Evolutionary conservation across 2,888 invertebrate genomes (phyloP).

Genomic region (Anthophora plumipes): DNA sequence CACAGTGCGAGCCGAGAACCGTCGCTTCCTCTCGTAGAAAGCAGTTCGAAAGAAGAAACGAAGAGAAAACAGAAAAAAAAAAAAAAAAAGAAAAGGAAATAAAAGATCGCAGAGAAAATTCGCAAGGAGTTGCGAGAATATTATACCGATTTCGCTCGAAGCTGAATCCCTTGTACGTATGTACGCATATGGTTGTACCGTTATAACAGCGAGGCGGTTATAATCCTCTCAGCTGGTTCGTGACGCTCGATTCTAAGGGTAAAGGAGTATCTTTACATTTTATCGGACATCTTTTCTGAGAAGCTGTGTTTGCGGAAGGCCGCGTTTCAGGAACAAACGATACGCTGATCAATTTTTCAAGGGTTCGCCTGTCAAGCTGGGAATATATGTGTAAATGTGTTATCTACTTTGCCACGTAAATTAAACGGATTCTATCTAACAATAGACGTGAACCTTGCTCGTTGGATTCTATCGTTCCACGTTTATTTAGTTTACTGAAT

Average conservation of each 20-base stretch:
- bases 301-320: conserved; percentile 59
- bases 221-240: conserved; percentile 70
- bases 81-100: no score
- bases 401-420: no score
- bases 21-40: conserved; percentile 54
- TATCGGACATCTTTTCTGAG: conserved; percentile 61
- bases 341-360: conserved; percentile 35
- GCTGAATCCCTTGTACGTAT: conserved; percentile 56
- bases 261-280: conserved; percentile 57
- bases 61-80: no score
- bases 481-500: no score
- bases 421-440: no score
- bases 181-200: conserved; percentile 67
- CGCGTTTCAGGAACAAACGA: conserved; percentile 58
- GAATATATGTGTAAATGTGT: not conserved
- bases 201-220: conserved; percentile 65
- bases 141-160: conserved; percentile 66
- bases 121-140: conserved; percentile 39
- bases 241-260: conserved; percentile 57
- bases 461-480: not conserved
- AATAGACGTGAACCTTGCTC: not conserved
- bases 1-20: conserved; percentile 46
- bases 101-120: conserved; percentile 34
- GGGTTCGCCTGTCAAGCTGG: not conserved
- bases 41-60: conserved; percentile 13